Conservation (phyloP, 2,797 vertebrate genomes). For the Pseudotriccus pelzelni region DNA sequence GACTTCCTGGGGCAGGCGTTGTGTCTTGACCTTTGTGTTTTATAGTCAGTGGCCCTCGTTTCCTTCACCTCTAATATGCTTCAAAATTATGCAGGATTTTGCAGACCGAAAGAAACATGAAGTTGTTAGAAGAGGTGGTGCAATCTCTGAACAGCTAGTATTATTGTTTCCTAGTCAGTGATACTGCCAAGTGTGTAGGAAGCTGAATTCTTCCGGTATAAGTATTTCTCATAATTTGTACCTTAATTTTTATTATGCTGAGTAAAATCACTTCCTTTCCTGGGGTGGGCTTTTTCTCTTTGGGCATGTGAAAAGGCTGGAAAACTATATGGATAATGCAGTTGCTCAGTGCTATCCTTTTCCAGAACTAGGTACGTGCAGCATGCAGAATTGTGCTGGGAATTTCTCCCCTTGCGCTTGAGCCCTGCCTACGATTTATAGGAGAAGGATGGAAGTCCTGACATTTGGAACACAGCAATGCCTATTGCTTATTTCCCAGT, state of each 20-base stretch:
- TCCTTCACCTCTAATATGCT: neutral
- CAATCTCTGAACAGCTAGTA: neutral
- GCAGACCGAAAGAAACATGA: neutral
- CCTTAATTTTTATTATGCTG: neutral
- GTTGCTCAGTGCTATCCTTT: neutral
- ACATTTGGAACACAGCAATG: slow-evolving; percentile 40
- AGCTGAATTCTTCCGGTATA: slow-evolving; percentile 11
- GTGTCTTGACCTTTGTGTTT: neutral
- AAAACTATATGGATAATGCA: neutral
- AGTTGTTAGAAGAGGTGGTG: neutral
- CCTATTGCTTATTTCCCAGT: slow-evolving; percentile 63
- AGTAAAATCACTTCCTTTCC: neutral
- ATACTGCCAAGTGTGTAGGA: neutral
- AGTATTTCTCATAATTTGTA: neutral
- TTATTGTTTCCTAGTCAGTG: neutral
- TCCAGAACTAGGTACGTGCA: neutral
- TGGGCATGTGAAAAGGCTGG: neutral
- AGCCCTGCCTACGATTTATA: neutral
- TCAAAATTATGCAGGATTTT: neutral
- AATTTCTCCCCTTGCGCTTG: neutral
- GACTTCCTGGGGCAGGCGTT: neutral
- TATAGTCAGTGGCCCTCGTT: neutral
- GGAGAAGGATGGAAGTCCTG: slow-evolving; percentile 18
- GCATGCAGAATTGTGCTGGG: neutral
- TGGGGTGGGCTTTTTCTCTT: neutral